phyloP scores from a whole-genome alignment of 1,140 invertebrate species.

The Thaumetopoea pityocampa region DNA sequence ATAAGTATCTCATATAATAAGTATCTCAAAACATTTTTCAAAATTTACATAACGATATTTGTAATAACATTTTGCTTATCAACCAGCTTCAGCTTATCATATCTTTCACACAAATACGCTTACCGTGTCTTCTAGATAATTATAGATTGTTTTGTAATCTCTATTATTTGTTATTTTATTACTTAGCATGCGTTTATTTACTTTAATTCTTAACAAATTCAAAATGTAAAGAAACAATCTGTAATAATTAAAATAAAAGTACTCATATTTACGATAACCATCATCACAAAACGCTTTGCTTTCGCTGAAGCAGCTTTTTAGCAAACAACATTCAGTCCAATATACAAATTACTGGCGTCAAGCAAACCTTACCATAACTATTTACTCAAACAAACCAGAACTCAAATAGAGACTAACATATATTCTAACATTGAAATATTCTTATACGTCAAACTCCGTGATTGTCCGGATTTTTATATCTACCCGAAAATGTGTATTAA shows the following conservation, averaged over 20 bases:
- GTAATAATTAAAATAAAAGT: constrained; percentile 25
- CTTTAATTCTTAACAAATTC: constrained; percentile 18
- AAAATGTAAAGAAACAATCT: constrained; percentile 44
- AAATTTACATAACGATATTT: constrained; percentile 11
- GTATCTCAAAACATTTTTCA: constrained; percentile 16
- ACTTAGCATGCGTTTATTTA: constrained; percentile 36
- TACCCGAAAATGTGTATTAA: constrained; percentile 22
- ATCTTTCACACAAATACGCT: constrained; percentile 38
- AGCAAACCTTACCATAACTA: constrained; percentile 19
- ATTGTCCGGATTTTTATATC: constrained; percentile 40
- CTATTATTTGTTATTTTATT: constrained; percentile 26
- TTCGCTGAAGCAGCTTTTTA: constrained; percentile 56
- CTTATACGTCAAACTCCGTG: constrained; percentile 38
- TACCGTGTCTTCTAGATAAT: constrained; percentile 33
- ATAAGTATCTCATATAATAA: constrained; percentile 7
- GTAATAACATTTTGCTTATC: constrained; percentile 35
- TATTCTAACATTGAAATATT: constrained; percentile 30
- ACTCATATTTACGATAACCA: constrained; percentile 17
- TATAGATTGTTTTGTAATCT: constrained; percentile 56
- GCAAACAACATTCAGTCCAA: constrained; percentile 24
- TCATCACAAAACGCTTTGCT: constrained; percentile 46
- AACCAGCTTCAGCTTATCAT: constrained; percentile 47
- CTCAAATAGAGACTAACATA: too few relatives aligned
- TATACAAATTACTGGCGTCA: constrained; percentile 8
- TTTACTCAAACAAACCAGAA: constrained; percentile 20